phyloP scores from a whole-genome alignment of 2,113 vertebrate genomes.

The Nothocercus nigrocapillus region DNA sequence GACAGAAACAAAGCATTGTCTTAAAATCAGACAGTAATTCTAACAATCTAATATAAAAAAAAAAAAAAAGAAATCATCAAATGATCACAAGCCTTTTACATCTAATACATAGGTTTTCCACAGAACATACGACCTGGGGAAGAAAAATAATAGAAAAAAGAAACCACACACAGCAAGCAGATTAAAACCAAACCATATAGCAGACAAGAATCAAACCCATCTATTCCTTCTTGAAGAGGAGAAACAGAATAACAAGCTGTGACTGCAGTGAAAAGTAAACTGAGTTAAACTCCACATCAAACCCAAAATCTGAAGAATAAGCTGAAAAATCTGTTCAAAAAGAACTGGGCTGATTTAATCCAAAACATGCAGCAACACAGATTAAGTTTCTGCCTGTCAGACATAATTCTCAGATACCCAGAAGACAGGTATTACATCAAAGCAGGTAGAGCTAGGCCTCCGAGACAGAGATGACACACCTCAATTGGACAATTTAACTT shows the following conservation, averaged over 20 bases:
- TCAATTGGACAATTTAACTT: neutral
- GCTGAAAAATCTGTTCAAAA: neutral
- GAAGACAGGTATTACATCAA: neutral
- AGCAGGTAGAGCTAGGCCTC: neutral
- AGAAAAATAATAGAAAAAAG: neutral
- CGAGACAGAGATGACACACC: neutral
- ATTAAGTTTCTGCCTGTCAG: neutral
- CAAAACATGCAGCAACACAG: neutral
- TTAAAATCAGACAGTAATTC: neutral
- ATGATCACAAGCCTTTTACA: neutral
- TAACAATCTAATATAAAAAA: neutral
- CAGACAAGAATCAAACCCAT: neutral
- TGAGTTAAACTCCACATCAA: neutral
- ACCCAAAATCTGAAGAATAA: constrained; percentile 3
- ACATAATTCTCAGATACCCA: neutral
- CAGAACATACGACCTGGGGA: neutral
- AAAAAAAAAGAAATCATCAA: neutral
- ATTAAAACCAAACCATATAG: neutral
- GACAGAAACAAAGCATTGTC: fast-evolving
- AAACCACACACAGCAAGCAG: neutral
- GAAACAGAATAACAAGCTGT: neutral
- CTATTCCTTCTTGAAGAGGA: neutral
- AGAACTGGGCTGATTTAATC: neutral
- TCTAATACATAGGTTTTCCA: neutral
- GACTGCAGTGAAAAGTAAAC: neutral